These are phyloP conservation scores for Operophtera brumata DNA, from an alignment of 2,888 invertebrate species.

Conservation along the genomic window DNA sequence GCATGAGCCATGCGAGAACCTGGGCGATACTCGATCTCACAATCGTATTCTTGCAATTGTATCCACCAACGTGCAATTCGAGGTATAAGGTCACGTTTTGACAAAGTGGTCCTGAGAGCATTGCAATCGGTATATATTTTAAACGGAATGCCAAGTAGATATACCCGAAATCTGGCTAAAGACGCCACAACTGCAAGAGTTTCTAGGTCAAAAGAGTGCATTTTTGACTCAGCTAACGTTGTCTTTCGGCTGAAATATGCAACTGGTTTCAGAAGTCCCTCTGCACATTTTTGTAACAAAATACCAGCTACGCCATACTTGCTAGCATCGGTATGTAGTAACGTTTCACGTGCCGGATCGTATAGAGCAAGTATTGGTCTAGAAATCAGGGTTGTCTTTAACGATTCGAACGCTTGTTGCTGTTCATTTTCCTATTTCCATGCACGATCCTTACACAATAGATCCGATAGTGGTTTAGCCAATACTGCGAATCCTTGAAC, in stretches of 20 bases:
- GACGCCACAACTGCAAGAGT: not conserved
- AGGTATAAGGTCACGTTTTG: not conserved
- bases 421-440: not conserved
- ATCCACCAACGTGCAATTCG: not conserved
- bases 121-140: not conserved
- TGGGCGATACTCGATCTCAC: not conserved
- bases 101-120: not conserved
- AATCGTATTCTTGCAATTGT: not conserved
- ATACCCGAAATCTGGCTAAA: not conserved
- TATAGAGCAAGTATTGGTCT: not conserved
- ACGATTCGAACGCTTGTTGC: not conserved
- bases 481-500: not conserved
- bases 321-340: not conserved
- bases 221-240: not conserved
- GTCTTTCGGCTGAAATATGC: not conserved
- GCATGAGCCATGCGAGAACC: not conserved
- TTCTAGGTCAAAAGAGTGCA: not conserved
- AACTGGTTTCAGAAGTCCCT: not conserved
- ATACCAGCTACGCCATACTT: not conserved
- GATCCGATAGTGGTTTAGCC: not conserved
- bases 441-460: not conserved
- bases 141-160: not conserved
- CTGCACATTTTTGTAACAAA: not conserved
- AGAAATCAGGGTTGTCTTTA: not conserved
- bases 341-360: not conserved